These are phyloP conservation scores for Patella depressa DNA, from an alignment of 2,888 invertebrate species.

Conservation along the genomic window DNA sequence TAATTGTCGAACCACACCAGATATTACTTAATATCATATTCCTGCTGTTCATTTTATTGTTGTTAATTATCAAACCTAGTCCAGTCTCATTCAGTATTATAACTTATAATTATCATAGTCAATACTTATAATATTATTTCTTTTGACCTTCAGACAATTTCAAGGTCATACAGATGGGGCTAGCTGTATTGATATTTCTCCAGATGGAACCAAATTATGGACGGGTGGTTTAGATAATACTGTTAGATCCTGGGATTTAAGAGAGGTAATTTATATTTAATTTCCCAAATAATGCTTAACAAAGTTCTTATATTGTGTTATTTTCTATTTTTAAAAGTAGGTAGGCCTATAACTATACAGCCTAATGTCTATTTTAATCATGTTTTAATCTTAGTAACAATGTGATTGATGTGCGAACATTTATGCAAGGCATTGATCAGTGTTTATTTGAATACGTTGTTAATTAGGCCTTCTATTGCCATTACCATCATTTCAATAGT, in stretches of 20 bases:
- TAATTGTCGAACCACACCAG: too few species aligned
- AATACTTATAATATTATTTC: neutral
- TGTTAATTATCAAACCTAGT: neutral
- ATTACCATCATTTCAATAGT: too few species aligned
- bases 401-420: too few species aligned
- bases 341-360: too few species aligned
- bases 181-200: slow-evolving; percentile 93
- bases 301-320: neutral
- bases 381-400: too few species aligned
- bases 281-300: neutral
- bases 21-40: too few species aligned
- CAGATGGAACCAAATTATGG: slow-evolving; percentile 91
- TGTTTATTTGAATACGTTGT: too few species aligned
- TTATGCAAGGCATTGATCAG: too few species aligned
- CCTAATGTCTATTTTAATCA: too few species aligned
- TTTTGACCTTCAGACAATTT: slow-evolving; percentile 69
- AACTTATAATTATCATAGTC: neutral
- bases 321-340: too few species aligned
- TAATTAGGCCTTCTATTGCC: too few species aligned
- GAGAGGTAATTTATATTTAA: slow-evolving; percentile 75
- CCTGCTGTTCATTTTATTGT: neutral
- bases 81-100: neutral
- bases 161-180: slow-evolving; percentile 95
- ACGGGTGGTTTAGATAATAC: slow-evolving; percentile 96
- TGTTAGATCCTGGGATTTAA: slow-evolving; percentile 92